Conservation (phyloP, 2,113 vertebrate genomes). For the Cyprinodon brontotheroides region DNA sequence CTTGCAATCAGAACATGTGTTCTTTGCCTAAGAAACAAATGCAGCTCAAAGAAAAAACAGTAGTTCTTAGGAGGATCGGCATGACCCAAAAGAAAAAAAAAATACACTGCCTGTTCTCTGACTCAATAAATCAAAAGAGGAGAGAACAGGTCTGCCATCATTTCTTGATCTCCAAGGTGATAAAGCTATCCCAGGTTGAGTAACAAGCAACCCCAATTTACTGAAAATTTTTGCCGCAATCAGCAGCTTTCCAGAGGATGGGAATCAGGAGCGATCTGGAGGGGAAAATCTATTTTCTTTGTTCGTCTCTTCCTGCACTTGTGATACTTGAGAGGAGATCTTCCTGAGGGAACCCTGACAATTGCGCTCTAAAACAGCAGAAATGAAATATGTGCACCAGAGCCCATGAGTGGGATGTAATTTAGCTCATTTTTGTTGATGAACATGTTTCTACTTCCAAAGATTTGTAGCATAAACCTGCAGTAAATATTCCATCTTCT, state of each 20-base stretch:
- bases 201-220: constrained; percentile 70
- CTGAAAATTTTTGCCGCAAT: constrained; percentile 65
- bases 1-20: constrained; percentile 15
- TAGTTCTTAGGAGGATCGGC: constrained; percentile 63
- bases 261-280: constrained; percentile 53
- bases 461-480: background rate
- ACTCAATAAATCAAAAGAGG: constrained; percentile 73
- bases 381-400: constrained; percentile 49
- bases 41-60: constrained; percentile 29
- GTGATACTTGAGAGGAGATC: constrained; percentile 42
- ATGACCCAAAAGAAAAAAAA: constrained; percentile 75
- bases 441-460: constrained; percentile 32
- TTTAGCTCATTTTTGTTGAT: constrained; percentile 59
- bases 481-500: no score
- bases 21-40: constrained; percentile 37
- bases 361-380: constrained; percentile 48
- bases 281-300: constrained; percentile 66
- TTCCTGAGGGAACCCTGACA: constrained; percentile 33
- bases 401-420: constrained; percentile 46
- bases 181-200: constrained; percentile 71
- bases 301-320: constrained; percentile 26
- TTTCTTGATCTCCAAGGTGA: constrained; percentile 72
- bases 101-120: constrained; percentile 53
- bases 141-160: constrained; percentile 47
- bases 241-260: constrained; percentile 64